Conservation (phyloP, 2,113 vertebrate species). For the Spermophilus dauricus region DNA sequence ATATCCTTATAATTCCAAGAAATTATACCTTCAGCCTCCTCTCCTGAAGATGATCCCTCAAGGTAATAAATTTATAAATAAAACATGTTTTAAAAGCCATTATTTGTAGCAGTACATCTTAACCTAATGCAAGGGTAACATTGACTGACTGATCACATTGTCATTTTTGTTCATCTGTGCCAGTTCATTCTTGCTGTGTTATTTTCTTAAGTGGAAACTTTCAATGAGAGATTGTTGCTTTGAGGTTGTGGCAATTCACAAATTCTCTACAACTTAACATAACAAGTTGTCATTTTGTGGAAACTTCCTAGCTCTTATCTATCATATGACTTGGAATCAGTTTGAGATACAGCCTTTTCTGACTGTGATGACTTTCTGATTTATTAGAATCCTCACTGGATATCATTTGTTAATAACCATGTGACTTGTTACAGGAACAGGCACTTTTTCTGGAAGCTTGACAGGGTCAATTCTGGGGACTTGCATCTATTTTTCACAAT, state of each 20-base stretch:
- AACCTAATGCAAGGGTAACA: neutral
- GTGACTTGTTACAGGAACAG: neutral
- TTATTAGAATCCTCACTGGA: conserved; percentile 16
- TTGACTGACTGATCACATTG: neutral
- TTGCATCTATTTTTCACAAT: conserved; percentile 28
- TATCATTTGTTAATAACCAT: conserved; percentile 12
- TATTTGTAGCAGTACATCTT: conserved; percentile 4
- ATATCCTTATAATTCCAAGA: neutral
- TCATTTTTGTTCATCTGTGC: conserved; percentile 5
- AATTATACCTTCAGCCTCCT: neutral
- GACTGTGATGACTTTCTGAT: neutral
- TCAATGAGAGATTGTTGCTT: neutral
- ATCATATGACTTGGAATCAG: neutral
- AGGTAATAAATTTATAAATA: neutral
- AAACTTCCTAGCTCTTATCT: conserved; percentile 28
- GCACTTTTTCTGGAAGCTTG: conserved; percentile 10
- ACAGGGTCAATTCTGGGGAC: neutral
- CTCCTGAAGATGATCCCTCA: neutral
- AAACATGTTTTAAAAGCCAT: conserved; percentile 21
- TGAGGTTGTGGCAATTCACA: conserved; percentile 21
- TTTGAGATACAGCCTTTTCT: conserved; percentile 42
- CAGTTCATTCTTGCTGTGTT: neutral
- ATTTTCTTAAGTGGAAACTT: conserved; percentile 16
- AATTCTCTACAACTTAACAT: neutral
- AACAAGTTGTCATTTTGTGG: conserved; percentile 58